A percentile compares a stretch with the other conserved stretches of the same genome.
Conservation (phyloP, 2,113 vertebrate species). For the Erinaceus europaeus region DNA sequence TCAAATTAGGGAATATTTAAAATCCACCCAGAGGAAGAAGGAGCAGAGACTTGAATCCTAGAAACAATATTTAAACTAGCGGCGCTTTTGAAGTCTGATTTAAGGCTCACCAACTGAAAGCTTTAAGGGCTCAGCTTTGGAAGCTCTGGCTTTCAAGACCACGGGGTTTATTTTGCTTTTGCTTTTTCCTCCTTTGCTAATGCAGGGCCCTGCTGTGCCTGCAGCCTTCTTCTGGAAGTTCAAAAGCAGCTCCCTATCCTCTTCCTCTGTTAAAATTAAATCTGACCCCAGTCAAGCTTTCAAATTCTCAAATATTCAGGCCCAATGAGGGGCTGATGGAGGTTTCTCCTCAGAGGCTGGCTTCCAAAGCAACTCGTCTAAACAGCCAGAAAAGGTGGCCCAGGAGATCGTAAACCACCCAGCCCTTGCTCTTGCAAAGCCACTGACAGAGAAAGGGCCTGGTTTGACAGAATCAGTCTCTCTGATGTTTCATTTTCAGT, state of each 20-base stretch:
- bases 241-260: constrained; percentile 47
- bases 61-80: constrained; percentile 59
- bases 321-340: constrained; percentile 15
- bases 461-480: background rate
- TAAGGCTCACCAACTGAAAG: constrained; percentile 27
- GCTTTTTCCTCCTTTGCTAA: constrained; percentile 30
- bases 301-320: constrained; percentile 58
- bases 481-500: constrained; percentile 57
- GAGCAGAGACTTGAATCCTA: background rate
- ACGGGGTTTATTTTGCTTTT: constrained; percentile 21
- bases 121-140: background rate
- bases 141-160: constrained; percentile 40
- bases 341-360: constrained; percentile 25
- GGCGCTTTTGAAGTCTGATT: constrained; percentile 55
- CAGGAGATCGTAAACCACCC: constrained; percentile 5
- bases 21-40: constrained; percentile 52
- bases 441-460: background rate
- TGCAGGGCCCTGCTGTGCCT: constrained; percentile 41
- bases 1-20: constrained; percentile 72
- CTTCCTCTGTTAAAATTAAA: constrained; percentile 63
- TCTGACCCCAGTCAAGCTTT: constrained; percentile 46
- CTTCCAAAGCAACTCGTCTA: constrained; percentile 35
- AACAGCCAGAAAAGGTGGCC: background rate
- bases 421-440: background rate
- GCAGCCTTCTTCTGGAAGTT: constrained; percentile 60